These are phyloP conservation scores for Urophycis tenuis DNA, from an alignment of 2,797 vertebrate genomes.

Conservation along the genomic window DNA sequence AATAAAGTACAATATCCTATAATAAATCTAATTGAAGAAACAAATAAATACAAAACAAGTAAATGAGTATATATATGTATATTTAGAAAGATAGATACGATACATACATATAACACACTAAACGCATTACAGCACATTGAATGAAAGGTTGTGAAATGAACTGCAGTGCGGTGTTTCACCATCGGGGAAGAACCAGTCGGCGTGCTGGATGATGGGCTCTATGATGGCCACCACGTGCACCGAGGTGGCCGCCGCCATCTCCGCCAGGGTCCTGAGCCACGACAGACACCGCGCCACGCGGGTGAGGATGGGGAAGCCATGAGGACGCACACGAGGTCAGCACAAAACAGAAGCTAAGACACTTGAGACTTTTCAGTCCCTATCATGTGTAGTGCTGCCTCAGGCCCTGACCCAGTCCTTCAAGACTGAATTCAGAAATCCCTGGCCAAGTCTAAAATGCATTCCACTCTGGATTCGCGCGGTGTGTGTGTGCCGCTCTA, in stretches of 20 bases:
- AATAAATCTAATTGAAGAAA: not conserved
- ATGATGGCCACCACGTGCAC: constrained; percentile 92
- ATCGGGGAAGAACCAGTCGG: constrained; percentile 96
- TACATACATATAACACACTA: no score
- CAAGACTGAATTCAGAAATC: no score
- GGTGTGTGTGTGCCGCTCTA: not conserved
- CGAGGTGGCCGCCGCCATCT: constrained; percentile 95
- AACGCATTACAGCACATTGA: not conserved
- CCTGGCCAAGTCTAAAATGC: no score
- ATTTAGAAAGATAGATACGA: not conserved
- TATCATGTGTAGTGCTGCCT: no score
- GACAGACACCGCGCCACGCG: not conserved
- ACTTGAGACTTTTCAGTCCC: no score
- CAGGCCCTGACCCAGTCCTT: no score
- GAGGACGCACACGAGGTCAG: not conserved
- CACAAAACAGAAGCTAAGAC: not conserved
- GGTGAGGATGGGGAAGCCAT: not conserved
- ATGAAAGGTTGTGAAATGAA: not conserved
- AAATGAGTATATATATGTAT: not conserved
- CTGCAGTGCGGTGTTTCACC: constrained; percentile 65
- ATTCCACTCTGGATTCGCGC: no score
- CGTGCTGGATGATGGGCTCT: constrained; percentile 93
- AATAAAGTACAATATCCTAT: not conserved
- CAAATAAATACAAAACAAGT: not conserved
- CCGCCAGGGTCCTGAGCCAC: constrained; percentile 79